Conservation (phyloP, 2,113 vertebrate genomes). For the Mastomys natalensis region DNA sequence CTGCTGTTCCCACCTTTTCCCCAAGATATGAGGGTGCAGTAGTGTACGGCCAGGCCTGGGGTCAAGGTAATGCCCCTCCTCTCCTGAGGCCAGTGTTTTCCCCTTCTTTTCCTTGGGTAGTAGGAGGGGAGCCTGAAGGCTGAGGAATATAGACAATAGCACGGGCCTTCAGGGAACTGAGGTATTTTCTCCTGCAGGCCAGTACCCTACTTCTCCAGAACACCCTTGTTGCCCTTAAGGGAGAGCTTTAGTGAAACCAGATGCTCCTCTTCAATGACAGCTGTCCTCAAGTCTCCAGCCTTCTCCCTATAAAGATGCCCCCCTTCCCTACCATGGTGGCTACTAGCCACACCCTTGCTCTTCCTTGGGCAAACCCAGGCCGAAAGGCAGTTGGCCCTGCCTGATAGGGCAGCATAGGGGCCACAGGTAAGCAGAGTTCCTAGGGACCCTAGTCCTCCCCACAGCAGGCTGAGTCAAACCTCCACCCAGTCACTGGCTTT, state of each 20-base stretch:
- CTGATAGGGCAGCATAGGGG: neutral
- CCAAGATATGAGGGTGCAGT: too few relatives aligned
- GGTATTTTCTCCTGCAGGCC: slow-evolving; percentile 33
- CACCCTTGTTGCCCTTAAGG: slow-evolving; percentile 54
- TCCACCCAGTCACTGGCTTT: rapidly evolving
- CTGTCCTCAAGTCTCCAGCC: neutral
- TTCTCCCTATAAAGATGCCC: neutral
- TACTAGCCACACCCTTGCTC: neutral
- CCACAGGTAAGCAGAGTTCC: neutral
- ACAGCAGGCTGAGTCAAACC: neutral
- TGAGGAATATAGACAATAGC: neutral
- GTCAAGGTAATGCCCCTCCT: neutral
- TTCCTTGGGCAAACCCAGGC: neutral
- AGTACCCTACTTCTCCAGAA: slow-evolving; percentile 68
- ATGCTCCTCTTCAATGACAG: too few relatives aligned
- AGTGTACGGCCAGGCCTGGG: neutral
- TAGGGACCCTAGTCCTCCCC: neutral
- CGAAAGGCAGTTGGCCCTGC: neutral
- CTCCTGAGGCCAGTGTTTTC: too few relatives aligned
- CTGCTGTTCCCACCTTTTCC: neutral
- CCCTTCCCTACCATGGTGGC: neutral
- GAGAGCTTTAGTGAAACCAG: slow-evolving; percentile 36
- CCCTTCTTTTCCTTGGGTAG: neutral
- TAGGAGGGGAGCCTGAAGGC: rapidly evolving
- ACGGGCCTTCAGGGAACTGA: neutral